phyloP scores from a whole-genome alignment of 2,113 vertebrate species.

The Hystrix brachyura region DNA sequence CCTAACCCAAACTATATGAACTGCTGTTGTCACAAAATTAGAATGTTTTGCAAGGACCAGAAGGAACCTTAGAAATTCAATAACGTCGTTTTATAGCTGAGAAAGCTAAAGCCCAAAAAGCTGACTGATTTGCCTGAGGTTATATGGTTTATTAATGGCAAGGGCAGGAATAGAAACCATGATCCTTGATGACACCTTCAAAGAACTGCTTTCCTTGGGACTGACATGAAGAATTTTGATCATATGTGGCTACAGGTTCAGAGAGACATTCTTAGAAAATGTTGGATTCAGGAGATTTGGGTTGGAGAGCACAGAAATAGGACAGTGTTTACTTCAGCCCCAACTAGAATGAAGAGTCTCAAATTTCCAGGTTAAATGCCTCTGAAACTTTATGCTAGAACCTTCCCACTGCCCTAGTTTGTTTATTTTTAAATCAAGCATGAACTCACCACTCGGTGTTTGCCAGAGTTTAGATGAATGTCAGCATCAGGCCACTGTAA shows the following conservation, averaged over 20 bases:
- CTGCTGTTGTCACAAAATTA: slow-evolving; percentile 31
- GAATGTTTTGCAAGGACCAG: background rate
- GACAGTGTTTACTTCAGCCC: slow-evolving; percentile 61
- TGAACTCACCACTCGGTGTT: slow-evolving; percentile 80
- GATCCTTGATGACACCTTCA: slow-evolving; percentile 56
- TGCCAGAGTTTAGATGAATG: slow-evolving; percentile 86
- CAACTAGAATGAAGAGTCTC: slow-evolving; percentile 63
- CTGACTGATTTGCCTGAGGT: slow-evolving; percentile 59
- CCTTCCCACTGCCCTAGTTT: slow-evolving; percentile 82
- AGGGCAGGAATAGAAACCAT: slow-evolving; percentile 45
- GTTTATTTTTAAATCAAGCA: slow-evolving; percentile 87
- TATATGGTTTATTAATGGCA: slow-evolving; percentile 52
- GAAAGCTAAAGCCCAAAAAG: slow-evolving; percentile 60
- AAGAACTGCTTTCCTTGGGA: slow-evolving; percentile 63
- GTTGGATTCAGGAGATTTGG: background rate
- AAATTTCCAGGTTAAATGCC: slow-evolving; percentile 83
- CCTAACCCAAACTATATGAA: background rate
- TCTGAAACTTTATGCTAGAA: slow-evolving; percentile 81
- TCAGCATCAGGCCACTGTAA: slow-evolving; percentile 87
- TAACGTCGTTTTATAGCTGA: slow-evolving; percentile 41
- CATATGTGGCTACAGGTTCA: background rate
- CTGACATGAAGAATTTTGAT: slow-evolving; percentile 22
- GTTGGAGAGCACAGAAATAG: slow-evolving; percentile 43
- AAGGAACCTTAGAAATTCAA: slow-evolving; percentile 48
- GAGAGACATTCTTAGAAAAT: slow-evolving; percentile 67